Evolutionary conservation across 1,140 invertebrate species (phyloP).

Genomic region (Aphis gossypii): DNA sequence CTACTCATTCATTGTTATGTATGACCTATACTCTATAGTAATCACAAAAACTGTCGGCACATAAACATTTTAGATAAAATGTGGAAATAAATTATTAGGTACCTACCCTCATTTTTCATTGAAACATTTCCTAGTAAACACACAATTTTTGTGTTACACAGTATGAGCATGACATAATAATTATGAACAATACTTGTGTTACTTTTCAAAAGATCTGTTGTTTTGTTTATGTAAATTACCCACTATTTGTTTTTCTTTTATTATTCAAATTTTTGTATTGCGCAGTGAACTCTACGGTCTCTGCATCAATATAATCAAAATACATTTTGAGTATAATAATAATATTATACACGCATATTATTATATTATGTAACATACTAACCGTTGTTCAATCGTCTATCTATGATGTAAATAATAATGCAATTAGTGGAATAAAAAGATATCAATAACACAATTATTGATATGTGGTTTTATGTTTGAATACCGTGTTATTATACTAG

Average conservation of each 20-base stretch:
- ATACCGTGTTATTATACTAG: neutral
- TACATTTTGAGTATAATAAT: too few species aligned
- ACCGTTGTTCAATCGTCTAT: neutral
- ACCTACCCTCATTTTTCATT: neutral
- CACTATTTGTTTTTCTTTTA: conserved; percentile 7
- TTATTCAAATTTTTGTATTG: neutral
- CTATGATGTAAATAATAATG: neutral
- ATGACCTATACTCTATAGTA: neutral
- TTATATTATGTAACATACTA: neutral
- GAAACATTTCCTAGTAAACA: neutral
- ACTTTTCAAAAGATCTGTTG: neutral
- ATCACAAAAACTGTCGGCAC: neutral
- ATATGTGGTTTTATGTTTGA: neutral
- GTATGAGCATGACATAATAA: conserved; percentile 10
- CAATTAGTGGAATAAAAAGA: neutral
- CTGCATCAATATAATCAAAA: neutral
- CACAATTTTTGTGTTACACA: neutral
- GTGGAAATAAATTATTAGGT: neutral
- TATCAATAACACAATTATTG: neutral
- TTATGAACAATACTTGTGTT: conserved; percentile 1
- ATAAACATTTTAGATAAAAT: neutral
- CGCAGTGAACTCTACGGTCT: neutral
- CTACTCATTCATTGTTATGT: neutral
- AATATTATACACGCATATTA: neutral
- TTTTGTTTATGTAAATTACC: conserved; percentile 5